A percentile compares a stretch with the other conserved stretches of the same genome.
Evolutionary conservation across 2,888 invertebrate genomes (phyloP).

Genomic region (Lagria hirta): DNA sequence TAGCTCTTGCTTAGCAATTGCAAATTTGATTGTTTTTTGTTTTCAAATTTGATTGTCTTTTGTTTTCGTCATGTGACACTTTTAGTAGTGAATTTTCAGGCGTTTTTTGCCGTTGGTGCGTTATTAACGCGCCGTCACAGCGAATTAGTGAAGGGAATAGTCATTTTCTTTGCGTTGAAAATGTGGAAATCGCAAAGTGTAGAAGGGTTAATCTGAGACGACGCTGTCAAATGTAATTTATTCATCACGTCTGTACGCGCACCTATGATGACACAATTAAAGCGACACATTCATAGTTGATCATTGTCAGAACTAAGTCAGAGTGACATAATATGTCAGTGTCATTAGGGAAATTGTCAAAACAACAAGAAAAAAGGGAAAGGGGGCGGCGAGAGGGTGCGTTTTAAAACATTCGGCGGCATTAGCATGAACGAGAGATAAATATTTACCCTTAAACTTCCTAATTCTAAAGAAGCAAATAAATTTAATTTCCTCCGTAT

Average conservation of each 20-base stretch:
- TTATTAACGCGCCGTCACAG: too few relatives aligned
- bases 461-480: constrained; percentile 43
- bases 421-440: constrained; percentile 28
- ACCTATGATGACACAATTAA: constrained; percentile 30
- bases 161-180: too few relatives aligned
- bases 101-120: too few relatives aligned
- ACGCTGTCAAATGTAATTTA: constrained; percentile 41
- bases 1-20: too few relatives aligned
- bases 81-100: too few relatives aligned
- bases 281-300: constrained; percentile 24
- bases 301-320: constrained; percentile 15
- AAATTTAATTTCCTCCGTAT: constrained; percentile 50
- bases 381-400: neutral
- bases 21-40: too few relatives aligned
- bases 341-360: constrained; percentile 1
- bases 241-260: constrained; percentile 25
- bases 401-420: neutral
- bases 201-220: constrained; percentile 37
- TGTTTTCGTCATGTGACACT: too few relatives aligned
- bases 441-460: constrained; percentile 42
- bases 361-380: constrained; percentile 2
- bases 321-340: constrained; percentile 1
- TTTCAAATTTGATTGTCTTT: too few relatives aligned
- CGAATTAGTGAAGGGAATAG: too few relatives aligned
- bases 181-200: constrained; percentile 42